Evolutionary conservation across 92 coral and sea anemone species (phyloP).

Genomic region (Umimayanthus kanabou): DNA sequence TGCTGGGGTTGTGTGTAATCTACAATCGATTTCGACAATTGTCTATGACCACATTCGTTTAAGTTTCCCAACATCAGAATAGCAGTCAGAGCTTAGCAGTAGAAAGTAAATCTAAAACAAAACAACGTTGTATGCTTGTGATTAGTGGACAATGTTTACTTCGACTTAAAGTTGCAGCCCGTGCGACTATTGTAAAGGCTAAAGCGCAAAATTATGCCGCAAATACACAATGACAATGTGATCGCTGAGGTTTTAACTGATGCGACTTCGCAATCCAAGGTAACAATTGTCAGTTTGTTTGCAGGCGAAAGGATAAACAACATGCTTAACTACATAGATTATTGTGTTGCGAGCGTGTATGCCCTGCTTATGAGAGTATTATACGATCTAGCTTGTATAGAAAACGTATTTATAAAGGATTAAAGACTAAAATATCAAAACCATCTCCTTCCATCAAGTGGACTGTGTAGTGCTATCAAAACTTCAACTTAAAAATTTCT

Average conservation of each 20-base stretch:
- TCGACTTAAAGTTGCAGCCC: background rate
- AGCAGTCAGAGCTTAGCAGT: background rate
- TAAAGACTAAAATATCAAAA: no score
- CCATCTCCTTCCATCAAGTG: no score
- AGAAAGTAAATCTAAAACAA: background rate
- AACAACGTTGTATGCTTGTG: constrained; percentile 8
- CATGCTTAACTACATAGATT: background rate
- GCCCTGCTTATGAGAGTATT: background rate
- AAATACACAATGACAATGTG: no score
- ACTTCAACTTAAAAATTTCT: background rate
- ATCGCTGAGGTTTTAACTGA: background rate
- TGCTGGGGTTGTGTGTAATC: constrained; percentile 13
- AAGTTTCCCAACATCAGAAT: background rate
- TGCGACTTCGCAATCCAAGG: background rate
- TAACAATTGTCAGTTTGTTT: background rate
- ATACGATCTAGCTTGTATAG: background rate
- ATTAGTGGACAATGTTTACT: background rate
- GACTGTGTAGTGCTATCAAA: no score
- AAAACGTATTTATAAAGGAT: background rate
- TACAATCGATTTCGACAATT: constrained; percentile 1
- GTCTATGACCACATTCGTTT: background rate
- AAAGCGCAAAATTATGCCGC: no score
- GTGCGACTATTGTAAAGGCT: background rate
- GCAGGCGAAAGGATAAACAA: background rate
- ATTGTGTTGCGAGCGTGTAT: background rate